These are phyloP conservation scores for Myotis brandtii DNA, from an alignment of 2,113 vertebrate genomes.

Conservation along the genomic window DNA sequence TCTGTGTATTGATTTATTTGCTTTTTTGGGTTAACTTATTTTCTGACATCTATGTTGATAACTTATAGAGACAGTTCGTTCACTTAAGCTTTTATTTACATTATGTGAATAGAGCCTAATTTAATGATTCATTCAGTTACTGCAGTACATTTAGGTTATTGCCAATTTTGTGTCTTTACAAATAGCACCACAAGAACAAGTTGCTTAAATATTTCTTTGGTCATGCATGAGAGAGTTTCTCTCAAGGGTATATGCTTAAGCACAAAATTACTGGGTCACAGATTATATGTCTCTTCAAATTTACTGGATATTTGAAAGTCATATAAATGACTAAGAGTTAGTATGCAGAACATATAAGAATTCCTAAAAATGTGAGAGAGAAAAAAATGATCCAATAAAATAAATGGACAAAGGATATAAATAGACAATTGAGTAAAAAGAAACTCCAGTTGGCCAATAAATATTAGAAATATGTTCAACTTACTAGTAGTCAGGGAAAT, in stretches of 20 bases:
- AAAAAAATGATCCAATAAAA: not conserved
- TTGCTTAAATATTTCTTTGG: not conserved
- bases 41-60: constrained; percentile 6
- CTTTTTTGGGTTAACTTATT: not conserved
- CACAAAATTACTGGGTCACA: not conserved
- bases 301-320: not conserved
- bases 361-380: not conserved
- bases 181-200: constrained; percentile 5
- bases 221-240: not conserved
- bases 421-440: not conserved
- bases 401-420: constrained; percentile 15
- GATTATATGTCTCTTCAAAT: not conserved
- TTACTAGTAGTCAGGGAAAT: not conserved
- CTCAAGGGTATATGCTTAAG: not conserved
- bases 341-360: not conserved
- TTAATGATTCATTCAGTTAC: constrained; percentile 32
- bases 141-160: not conserved
- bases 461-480: not conserved
- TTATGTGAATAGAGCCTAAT: not conserved
- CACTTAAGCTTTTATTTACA: not conserved
- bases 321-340: not conserved
- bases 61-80: not conserved
- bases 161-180: constrained; percentile 40
- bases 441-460: not conserved
- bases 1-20: not conserved